Conservation (phyloP, 2,113 vertebrate species). For the Menidia beryllina region DNA sequence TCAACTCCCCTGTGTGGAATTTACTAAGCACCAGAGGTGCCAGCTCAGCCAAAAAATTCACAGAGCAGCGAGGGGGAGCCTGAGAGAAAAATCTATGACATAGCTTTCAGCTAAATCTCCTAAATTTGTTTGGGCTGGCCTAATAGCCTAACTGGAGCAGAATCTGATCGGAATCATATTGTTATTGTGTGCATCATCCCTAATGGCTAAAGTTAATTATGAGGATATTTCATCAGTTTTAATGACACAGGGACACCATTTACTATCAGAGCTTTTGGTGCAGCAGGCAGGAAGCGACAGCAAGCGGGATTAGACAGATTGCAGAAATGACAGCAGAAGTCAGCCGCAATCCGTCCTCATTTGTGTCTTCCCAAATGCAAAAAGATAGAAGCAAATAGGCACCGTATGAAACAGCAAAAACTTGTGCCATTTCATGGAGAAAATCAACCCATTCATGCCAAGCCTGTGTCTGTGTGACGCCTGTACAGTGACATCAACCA, state of each 20-base stretch:
- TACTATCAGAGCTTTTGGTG: conserved; percentile 20
- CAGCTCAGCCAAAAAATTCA: conserved; percentile 70
- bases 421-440: not conserved
- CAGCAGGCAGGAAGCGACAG: conserved; percentile 56
- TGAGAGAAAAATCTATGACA: conserved; percentile 64
- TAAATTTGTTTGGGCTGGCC: conserved; percentile 76
- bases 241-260: conserved; percentile 52
- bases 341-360: conserved; percentile 48
- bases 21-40: conserved; percentile 64
- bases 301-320: conserved; percentile 45
- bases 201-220: conserved; percentile 78
- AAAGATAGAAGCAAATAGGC: conserved; percentile 21
- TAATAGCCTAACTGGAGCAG: conserved; percentile 77
- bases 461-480: conserved; percentile 31
- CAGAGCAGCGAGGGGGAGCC: conserved; percentile 33
- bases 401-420: conserved; percentile 10
- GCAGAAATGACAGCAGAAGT: conserved; percentile 52
- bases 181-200: conserved; percentile 61
- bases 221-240: conserved; percentile 74
- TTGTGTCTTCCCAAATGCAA: conserved; percentile 39
- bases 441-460: conserved; percentile 22
- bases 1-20: conserved; percentile 54
- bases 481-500: conserved; percentile 35
- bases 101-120: conserved; percentile 77
- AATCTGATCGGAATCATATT: conserved; percentile 75